A percentile compares a stretch with the other conserved stretches of the same genome.
Conservation (phyloP, 2,888 invertebrate species). For the Noctua janthe region DNA sequence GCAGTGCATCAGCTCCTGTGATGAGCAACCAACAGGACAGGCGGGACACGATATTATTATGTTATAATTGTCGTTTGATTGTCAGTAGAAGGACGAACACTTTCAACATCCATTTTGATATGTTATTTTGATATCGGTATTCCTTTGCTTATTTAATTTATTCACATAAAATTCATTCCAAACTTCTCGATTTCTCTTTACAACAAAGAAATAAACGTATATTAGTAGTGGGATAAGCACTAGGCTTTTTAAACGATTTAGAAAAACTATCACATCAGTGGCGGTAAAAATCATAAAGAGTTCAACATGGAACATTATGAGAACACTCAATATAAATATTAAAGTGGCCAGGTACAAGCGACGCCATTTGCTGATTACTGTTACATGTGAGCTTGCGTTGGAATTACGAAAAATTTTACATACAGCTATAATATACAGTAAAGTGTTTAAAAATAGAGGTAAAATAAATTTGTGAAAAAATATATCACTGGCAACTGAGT, state of each 20-base stretch:
- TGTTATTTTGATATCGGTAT: no score
- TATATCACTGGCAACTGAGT: not conserved
- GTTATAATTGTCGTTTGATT: not conserved
- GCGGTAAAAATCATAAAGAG: not conserved
- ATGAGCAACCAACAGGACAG: no score
- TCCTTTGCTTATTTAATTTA: not conserved
- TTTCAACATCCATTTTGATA: not conserved
- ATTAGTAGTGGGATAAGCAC: not conserved
- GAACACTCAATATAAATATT: not conserved
- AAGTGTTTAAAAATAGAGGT: slow-evolving; percentile 12
- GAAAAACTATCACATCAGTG: not conserved
- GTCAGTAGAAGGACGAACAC: not conserved
- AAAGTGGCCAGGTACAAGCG: not conserved
- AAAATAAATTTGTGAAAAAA: not conserved
- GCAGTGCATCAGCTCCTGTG: no score
- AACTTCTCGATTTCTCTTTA: not conserved
- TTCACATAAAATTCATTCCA: slow-evolving; percentile 2
- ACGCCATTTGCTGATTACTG: not conserved
- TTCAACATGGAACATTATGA: not conserved
- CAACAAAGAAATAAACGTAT: not conserved
- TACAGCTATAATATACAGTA: not conserved
- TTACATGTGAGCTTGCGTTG: not conserved
- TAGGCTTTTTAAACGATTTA: not conserved
- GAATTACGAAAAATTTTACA: not conserved
- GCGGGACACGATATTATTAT: not conserved